These are phyloP conservation scores for Brachycybe producta DNA, from an alignment of 2,888 invertebrate species.

Conservation along the genomic window DNA sequence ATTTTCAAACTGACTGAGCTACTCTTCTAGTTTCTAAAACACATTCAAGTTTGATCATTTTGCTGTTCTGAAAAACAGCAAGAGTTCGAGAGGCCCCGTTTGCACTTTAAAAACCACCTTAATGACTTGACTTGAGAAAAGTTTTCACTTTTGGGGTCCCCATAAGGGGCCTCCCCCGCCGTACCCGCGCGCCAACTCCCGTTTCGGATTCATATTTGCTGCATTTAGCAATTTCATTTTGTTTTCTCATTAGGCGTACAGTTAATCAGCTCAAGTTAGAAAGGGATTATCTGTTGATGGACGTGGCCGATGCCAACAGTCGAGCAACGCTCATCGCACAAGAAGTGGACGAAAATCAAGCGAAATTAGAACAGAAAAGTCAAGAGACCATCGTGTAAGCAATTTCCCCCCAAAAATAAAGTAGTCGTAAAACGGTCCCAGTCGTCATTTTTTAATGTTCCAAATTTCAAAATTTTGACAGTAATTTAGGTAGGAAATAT, in stretches of 20 bases:
- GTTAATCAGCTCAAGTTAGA: slow-evolving; percentile 58
- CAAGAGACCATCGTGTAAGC: slow-evolving; percentile 50
- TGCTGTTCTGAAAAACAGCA: no score
- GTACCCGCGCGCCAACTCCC: no score
- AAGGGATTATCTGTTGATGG: slow-evolving; percentile 62
- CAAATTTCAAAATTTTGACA: slow-evolving; percentile 25
- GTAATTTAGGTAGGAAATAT: slow-evolving; percentile 59
- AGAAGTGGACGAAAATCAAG: slow-evolving; percentile 82
- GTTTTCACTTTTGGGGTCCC: no score
- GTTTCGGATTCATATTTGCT: neutral
- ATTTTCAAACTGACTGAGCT: no score
- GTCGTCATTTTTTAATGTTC: neutral
- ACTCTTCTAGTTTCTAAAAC: no score
- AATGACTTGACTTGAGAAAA: no score
- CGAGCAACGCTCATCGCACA: slow-evolving; percentile 68
- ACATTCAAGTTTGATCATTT: no score
- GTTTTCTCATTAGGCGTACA: slow-evolving; percentile 32
- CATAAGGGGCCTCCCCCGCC: neutral
- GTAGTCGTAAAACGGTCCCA: neutral
- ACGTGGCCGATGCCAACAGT: slow-evolving; percentile 67
- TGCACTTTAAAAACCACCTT: no score
- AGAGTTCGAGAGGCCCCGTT: no score
- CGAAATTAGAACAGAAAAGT: slow-evolving; percentile 61
- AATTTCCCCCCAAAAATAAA: neutral
- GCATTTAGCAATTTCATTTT: slow-evolving; percentile 4